Conservation (phyloP, 2,888 invertebrate species). For the Miltochrista miniata region DNA sequence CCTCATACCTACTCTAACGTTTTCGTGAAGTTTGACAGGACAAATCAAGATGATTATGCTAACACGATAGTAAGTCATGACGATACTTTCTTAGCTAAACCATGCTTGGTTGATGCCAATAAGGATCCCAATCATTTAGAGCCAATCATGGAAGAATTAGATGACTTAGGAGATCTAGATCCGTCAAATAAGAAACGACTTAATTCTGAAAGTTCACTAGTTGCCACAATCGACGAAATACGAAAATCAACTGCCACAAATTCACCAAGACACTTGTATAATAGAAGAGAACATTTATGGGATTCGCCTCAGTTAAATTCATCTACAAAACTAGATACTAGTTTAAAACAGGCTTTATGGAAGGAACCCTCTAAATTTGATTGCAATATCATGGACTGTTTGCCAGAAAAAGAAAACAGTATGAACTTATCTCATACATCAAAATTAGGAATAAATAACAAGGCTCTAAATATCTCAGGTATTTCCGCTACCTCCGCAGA, state of each 20-base stretch:
- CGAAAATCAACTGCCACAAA: conserved; percentile 82
- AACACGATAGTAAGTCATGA: conserved; percentile 80
- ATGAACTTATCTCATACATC: conserved; percentile 50
- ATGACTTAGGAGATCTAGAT: conserved; percentile 78
- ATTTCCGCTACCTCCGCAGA: conserved; percentile 36
- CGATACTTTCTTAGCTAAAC: conserved; percentile 81
- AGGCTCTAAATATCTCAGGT: conserved; percentile 47
- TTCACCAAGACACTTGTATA: conserved; percentile 82
- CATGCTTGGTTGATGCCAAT: conserved; percentile 76
- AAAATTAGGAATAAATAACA: conserved; percentile 57
- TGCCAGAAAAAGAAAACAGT: conserved; percentile 71
- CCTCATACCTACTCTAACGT: conserved; percentile 76
- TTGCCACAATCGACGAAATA: conserved; percentile 86
- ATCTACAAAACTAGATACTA: conserved; percentile 60
- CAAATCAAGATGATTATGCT: conserved; percentile 77
- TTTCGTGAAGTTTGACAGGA: conserved; percentile 72
- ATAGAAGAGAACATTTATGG: conserved; percentile 79
- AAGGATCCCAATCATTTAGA: conserved; percentile 82
- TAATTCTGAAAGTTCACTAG: conserved; percentile 83
- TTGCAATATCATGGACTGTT: conserved; percentile 70
- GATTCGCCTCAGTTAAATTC: conserved; percentile 67
- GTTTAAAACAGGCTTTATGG: conserved; percentile 72
- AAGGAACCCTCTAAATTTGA: conserved; percentile 76
- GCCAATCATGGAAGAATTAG: conserved; percentile 83
- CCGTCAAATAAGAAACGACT: conserved; percentile 65